Conservation (phyloP, 2,113 vertebrate species). For the Himantopus leucocephalus region DNA sequence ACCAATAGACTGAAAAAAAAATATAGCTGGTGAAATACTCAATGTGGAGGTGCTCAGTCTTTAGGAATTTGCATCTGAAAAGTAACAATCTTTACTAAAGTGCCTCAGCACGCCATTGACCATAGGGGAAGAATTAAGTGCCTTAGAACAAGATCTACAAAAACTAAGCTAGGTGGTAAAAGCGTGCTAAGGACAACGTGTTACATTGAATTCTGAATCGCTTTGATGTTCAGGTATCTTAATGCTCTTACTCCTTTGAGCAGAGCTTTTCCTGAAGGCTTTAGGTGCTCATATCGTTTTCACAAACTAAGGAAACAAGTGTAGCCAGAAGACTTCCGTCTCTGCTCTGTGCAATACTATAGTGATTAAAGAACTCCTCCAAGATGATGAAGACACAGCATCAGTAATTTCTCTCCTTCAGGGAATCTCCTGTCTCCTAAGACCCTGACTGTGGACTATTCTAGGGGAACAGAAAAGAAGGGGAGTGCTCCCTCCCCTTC, state of each 20-base stretch:
- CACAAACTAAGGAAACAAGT: background rate
- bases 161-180: background rate
- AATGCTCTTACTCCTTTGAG: background rate
- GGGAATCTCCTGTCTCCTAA: background rate
- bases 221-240: background rate
- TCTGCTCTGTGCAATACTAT: background rate
- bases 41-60: fast-evolving
- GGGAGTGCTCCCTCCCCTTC: background rate
- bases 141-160: background rate
- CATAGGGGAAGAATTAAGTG: background rate
- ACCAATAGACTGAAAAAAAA: background rate
- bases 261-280: background rate
- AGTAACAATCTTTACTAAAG: background rate
- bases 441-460: background rate
- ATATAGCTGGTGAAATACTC: background rate
- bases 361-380: background rate
- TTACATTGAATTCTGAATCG: background rate
- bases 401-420: background rate
- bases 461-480: background rate
- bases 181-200: background rate
- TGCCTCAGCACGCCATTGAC: background rate
- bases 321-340: background rate
- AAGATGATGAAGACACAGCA: background rate
- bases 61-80: background rate
- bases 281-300: background rate